Evolutionary conservation across 2,888 invertebrate genomes (phyloP), one percentile per base, ranked within the genome.

Genomic region (Amiota mariae): DNA sequence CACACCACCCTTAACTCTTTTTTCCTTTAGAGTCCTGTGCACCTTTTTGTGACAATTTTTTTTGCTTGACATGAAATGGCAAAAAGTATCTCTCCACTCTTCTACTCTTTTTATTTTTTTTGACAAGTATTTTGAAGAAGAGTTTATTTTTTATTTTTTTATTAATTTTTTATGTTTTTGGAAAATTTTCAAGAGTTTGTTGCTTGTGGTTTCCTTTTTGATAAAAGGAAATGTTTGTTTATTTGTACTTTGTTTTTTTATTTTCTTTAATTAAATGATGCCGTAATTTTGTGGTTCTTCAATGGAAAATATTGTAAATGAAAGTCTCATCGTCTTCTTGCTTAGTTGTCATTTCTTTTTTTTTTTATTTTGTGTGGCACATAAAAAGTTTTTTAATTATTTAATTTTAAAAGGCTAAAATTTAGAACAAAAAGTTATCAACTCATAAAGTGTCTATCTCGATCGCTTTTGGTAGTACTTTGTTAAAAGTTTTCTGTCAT

Each of bases 341-440:
- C 36, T 36, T 36, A 36, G 36, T 36, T 36, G 36, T 36, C 36
- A 36, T 36, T 36, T 36, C 36, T 36, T 36, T 36, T 36, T 36
- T 36, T 36, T 36, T 36, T 36, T 36, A 0, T 36, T 36, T 36
- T 36, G 8, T 36, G 36, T 36, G 36, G 36, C 36, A 36, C 6
- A 36, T 68, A 24, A 20, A 68, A 68, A 68, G 67, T 68, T 68
- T 68, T 54, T 68, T 68, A 51, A 51, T 68, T 68, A 68, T 51
- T 67, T 68, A 51, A 68, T 51, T 48, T 12, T 24, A 51, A 36
- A 36, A 12, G 36, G 18, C 48, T n/a, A 48, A 18, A 36, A 66
- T n/a, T 36, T 63, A 46, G 46, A 24, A 15, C 46, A 63, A 46
- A 66, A 66, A 48, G 66, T 66, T 66, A 18, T 18, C 66, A 66